Evolutionary conservation across 2,113 vertebrate genomes (phyloP).

Genomic region (Chaetura pelagica): DNA sequence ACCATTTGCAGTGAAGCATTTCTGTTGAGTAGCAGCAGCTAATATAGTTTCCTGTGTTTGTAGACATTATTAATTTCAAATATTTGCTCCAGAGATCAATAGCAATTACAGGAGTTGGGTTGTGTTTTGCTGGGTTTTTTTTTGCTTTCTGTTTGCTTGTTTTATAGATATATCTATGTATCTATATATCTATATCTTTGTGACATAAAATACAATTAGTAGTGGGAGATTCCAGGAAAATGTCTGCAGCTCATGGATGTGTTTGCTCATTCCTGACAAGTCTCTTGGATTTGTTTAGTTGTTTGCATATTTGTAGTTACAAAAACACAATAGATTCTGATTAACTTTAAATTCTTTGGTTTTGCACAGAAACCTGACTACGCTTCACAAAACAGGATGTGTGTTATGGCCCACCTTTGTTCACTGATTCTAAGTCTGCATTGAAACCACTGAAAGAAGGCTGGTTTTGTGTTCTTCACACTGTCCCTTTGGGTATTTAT

Average conservation of each 20-base stretch:
- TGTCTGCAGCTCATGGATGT: background rate
- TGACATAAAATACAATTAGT: background rate
- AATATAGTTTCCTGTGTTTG: background rate
- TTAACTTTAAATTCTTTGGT: background rate
- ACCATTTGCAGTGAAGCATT: background rate
- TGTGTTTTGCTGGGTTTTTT: too few species aligned
- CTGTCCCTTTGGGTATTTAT: background rate
- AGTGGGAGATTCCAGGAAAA: background rate
- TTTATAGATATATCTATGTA: background rate
- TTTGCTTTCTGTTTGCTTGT: background rate
- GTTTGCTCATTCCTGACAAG: background rate
- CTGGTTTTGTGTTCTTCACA: background rate
- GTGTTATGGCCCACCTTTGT: background rate
- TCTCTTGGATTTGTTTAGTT: background rate
- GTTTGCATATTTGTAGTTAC: background rate
- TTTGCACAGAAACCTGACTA: background rate
- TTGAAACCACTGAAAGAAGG: background rate
- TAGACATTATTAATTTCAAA: background rate
- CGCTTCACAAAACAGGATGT: rapidly evolving
- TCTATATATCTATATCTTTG: background rate
- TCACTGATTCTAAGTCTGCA: background rate
- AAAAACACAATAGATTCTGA: background rate
- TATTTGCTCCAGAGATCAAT: background rate
- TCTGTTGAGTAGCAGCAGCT: background rate
- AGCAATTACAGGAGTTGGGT: background rate